phyloP scores from a whole-genome alignment of 2,888 invertebrate genomes.

The Drosophila gaucha region DNA sequence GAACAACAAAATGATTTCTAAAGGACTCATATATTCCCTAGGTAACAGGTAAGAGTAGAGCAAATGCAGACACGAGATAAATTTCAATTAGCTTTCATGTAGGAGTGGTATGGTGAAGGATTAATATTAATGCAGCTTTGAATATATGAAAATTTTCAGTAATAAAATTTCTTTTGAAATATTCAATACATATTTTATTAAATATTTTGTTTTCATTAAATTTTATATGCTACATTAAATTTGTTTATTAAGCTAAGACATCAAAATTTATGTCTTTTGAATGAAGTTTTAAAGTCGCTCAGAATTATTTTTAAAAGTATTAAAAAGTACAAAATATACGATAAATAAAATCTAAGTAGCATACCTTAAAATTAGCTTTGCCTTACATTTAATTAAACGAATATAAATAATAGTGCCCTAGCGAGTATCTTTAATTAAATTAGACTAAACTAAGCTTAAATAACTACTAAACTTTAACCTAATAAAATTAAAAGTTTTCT shows the following conservation, averaged over 20 bases:
- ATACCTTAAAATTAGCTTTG: neutral
- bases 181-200: neutral
- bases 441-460: neutral
- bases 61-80: neutral
- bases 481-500: too few relatives aligned
- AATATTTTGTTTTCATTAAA: too few relatives aligned
- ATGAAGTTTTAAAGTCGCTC: neutral
- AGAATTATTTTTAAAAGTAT: neutral
- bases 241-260: too few relatives aligned
- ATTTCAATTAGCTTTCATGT: neutral
- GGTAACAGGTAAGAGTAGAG: neutral
- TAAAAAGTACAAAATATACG: neutral
- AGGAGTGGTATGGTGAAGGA: too few relatives aligned
- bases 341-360: too few relatives aligned
- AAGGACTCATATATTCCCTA: neutral
- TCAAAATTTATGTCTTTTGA: too few relatives aligned
- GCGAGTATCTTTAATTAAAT: constrained; percentile 1
- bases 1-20: constrained; percentile 29
- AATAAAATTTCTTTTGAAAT: neutral
- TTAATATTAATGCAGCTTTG: too few relatives aligned
- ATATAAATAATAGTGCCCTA: too few relatives aligned
- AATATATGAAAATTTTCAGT: too few relatives aligned
- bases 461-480: too few relatives aligned
- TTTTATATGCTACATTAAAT: too few relatives aligned
- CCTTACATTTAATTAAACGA: neutral